These are phyloP conservation scores for Hypsopygia costalis DNA, from an alignment of 2,888 invertebrate species.

Conservation along the genomic window DNA sequence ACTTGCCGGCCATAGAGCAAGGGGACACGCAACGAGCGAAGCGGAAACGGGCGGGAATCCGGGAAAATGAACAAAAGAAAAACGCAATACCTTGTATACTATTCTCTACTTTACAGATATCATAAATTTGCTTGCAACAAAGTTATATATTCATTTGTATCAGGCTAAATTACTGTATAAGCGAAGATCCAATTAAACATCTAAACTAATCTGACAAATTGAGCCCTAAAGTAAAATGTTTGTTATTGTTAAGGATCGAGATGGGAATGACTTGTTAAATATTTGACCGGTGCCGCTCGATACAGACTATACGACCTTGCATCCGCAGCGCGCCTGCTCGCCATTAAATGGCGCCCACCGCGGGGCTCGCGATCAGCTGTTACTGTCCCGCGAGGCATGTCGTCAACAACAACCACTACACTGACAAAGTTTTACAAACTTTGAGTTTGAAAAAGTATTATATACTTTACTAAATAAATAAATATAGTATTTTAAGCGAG, in stretches of 20 bases:
- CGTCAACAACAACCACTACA: slow-evolving; percentile 26
- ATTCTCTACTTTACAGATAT: slow-evolving; percentile 2
- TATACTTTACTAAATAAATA: too few species aligned
- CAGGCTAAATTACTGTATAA: too few species aligned
- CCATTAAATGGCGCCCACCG: slow-evolving; percentile 41
- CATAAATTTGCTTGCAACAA: background rate
- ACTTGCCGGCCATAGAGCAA: slow-evolving; percentile 14
- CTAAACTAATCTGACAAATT: too few species aligned
- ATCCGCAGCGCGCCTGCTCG: slow-evolving; percentile 44
- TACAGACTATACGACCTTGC: slow-evolving; percentile 52
- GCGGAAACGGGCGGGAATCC: slow-evolving; percentile 28
- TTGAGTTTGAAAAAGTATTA: too few species aligned
- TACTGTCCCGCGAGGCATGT: slow-evolving; percentile 22
- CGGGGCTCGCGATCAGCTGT: slow-evolving; percentile 49
- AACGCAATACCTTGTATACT: slow-evolving; percentile 18
- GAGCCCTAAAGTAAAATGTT: slow-evolving; percentile 9
- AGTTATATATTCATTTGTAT: too few species aligned
- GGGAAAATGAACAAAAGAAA: slow-evolving; percentile 36
- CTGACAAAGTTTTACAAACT: too few species aligned
- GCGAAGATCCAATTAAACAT: too few species aligned
- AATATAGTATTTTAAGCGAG: too few species aligned
- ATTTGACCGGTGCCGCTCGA: slow-evolving; percentile 58
- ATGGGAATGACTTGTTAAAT: slow-evolving; percentile 43
- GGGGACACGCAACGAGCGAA: slow-evolving; percentile 22
- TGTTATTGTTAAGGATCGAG: slow-evolving; percentile 23